These are phyloP conservation scores for Neotoxoptera formosana DNA, from an alignment of 1,140 invertebrate species.

Conservation along the genomic window DNA sequence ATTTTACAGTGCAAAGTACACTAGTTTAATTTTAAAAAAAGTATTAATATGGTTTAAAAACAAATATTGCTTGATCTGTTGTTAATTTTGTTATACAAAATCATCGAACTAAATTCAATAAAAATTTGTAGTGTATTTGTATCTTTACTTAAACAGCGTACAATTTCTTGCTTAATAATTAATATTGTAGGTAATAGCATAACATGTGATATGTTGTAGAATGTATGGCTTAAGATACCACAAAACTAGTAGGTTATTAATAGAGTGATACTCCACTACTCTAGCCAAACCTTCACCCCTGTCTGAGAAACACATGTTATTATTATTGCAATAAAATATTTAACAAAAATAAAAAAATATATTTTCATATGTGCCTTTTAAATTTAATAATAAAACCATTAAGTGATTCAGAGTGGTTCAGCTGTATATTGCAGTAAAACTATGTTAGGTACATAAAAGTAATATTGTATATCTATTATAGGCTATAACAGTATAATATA, in stretches of 20 bases:
- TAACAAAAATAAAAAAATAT: background rate
- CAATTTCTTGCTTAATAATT: background rate
- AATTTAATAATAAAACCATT: background rate
- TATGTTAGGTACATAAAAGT: background rate
- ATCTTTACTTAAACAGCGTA: background rate
- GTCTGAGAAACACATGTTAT: background rate
- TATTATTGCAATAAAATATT: background rate
- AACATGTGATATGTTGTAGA: background rate
- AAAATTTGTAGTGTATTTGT: background rate
- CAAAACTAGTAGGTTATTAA: background rate
- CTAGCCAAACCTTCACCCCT: background rate
- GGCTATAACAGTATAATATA: background rate
- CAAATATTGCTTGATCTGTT: background rate
- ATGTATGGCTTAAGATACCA: background rate
- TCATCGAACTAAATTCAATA: background rate
- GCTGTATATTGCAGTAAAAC: background rate
- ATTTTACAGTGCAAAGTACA: background rate
- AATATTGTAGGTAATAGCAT: background rate
- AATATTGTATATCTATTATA: background rate
- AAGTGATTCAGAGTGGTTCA: background rate
- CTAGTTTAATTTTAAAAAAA: background rate
- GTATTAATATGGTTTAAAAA: too few species aligned
- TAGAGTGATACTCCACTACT: background rate
- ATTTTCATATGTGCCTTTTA: background rate
- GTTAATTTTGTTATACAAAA: background rate